Conservation (phyloP, 2,113 vertebrate species). For the Peromyscus leucopus region DNA sequence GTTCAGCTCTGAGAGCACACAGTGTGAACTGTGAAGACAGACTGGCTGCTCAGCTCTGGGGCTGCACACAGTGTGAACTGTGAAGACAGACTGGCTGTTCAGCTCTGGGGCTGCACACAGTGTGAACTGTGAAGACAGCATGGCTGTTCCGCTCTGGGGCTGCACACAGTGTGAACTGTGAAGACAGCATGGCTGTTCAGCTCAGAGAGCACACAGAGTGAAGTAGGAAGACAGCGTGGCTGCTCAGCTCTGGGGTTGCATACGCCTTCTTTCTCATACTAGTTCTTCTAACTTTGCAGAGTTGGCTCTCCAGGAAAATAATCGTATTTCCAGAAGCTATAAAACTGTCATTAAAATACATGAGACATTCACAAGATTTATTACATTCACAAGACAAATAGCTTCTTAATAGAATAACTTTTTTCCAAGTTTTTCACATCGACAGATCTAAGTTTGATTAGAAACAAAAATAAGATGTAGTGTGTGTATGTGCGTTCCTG, state of each 20-base stretch:
- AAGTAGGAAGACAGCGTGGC: not conserved
- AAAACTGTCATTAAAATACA: constrained; percentile 52
- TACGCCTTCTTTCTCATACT: not conserved
- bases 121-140: constrained; percentile 19
- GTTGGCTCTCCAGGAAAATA: constrained; percentile 17
- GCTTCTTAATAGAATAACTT: constrained; percentile 44
- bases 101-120: not conserved
- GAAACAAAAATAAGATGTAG: constrained; percentile 28
- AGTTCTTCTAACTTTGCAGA: not conserved
- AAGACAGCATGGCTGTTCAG: not conserved
- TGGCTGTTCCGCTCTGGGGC: not conserved
- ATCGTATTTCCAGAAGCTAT: constrained; percentile 47
- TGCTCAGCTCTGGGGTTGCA: not conserved
- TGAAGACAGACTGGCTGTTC: not conserved
- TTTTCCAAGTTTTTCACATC: constrained; percentile 25
- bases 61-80: not conserved
- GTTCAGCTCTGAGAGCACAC: not conserved
- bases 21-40: not conserved
- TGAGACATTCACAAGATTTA: constrained; percentile 45
- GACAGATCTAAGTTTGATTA: not conserved
- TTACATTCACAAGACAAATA: constrained; percentile 37
- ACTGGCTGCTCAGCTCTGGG: not conserved
- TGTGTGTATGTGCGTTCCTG: not conserved
- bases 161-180: not conserved
- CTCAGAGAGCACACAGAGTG: not conserved